phyloP scores from a whole-genome alignment of 2,113 vertebrate genomes.

The Petroica traversi region DNA sequence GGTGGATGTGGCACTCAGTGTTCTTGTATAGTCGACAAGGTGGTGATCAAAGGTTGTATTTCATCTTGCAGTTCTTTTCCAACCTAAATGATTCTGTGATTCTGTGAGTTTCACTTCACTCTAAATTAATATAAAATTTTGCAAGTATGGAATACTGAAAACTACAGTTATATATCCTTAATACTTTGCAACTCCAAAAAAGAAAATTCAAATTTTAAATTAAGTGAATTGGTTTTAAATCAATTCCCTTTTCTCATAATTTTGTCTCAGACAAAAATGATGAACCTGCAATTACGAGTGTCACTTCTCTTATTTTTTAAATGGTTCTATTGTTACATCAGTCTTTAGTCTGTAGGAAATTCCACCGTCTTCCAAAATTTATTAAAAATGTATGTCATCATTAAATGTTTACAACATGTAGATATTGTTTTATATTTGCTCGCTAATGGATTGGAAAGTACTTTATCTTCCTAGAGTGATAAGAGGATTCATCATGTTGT shows the following conservation, averaged over 20 bases:
- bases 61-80: not conserved
- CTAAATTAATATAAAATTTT: not conserved
- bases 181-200: not conserved
- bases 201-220: not conserved
- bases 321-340: not conserved
- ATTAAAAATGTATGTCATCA: not conserved
- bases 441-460: conserved; percentile 1
- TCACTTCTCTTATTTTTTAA: not conserved
- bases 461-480: not conserved
- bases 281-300: not conserved
- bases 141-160: not conserved
- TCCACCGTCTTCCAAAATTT: not conserved
- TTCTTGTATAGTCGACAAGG: too few relatives aligned
- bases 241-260: too few relatives aligned
- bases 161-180: not conserved
- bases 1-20: not conserved
- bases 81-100: not conserved
- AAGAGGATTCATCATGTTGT: not conserved
- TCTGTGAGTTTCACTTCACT: not conserved
- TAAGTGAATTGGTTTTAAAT: not conserved
- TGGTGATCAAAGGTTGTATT: not conserved
- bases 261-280: too few relatives aligned
- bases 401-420: not conserved
- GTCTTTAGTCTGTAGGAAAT: not conserved
- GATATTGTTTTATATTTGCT: not conserved